phyloP scores from a whole-genome alignment of 2,797 vertebrate genomes.

The Rachycentron canadum region DNA sequence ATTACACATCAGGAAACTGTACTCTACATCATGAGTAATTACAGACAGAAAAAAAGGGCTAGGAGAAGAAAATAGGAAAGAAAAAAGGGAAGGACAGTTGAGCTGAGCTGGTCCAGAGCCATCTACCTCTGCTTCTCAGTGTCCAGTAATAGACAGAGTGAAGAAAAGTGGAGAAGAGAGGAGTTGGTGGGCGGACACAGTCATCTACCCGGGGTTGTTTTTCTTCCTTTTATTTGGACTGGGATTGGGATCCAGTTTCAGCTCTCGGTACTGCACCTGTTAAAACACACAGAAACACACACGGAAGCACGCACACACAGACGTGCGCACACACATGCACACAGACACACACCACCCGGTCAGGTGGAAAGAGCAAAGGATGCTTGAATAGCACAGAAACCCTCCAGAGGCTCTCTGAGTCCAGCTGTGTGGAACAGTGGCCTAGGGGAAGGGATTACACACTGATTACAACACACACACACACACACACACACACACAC shows the following conservation, averaged over 20 bases:
- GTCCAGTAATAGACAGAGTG: conserved; percentile 79
- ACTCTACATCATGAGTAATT: conserved; percentile 84
- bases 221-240: conserved; percentile 99
- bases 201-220: conserved; percentile 93
- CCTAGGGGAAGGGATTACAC: conserved; percentile 83
- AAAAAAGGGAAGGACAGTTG: conserved; percentile 42
- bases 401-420: conserved; percentile 81
- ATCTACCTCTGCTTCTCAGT: conserved; percentile 65
- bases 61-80: conserved; percentile 64
- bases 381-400: conserved; percentile 83
- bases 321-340: conserved; percentile 81
- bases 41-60: conserved; percentile 83
- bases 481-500: conserved; percentile 36
- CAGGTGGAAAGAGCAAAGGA: conserved; percentile 86
- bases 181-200: conserved; percentile 75
- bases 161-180: conserved; percentile 79
- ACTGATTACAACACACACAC: conserved; percentile 78
- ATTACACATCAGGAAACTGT: conserved; percentile 76
- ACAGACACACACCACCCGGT: conserved; percentile 84
- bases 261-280: conserved; percentile 98
- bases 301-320: conserved; percentile 68
- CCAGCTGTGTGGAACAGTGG: conserved; percentile 85
- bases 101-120: conserved; percentile 62
- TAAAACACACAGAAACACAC: conserved; percentile 91
- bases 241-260: conserved; percentile 95